Evolutionary conservation across 2,113 vertebrate genomes (phyloP).

Genomic region (Casuarius casuarius): DNA sequence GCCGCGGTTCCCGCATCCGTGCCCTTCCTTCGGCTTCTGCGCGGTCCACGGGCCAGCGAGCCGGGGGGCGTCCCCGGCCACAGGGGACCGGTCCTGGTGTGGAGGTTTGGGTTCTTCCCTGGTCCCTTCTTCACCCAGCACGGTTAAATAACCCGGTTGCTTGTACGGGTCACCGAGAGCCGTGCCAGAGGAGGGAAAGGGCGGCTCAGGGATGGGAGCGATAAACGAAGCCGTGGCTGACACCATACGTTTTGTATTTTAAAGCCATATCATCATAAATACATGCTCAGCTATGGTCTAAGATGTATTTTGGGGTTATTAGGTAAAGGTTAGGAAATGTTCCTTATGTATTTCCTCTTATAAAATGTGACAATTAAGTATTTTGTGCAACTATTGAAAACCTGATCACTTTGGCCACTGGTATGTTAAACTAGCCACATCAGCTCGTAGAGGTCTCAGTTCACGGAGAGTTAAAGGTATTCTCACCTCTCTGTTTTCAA

Average conservation of each 20-base stretch:
- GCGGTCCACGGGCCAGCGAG: too few species aligned
- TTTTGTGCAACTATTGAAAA: background rate
- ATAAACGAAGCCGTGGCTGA: background rate
- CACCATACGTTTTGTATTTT: background rate
- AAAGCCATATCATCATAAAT: background rate
- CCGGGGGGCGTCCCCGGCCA: too few species aligned
- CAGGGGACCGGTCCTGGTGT: too few species aligned
- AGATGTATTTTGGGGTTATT: background rate
- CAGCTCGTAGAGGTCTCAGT: background rate
- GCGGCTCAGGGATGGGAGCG: background rate
- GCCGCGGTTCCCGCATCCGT: background rate
- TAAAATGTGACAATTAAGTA: background rate
- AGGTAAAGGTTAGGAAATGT: background rate
- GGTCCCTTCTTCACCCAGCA: background rate
- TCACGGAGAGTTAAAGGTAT: background rate
- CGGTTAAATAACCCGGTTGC: too few species aligned
- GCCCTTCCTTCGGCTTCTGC: background rate
- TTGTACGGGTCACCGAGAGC: background rate
- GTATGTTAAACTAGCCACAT: background rate
- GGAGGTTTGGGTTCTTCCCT: background rate
- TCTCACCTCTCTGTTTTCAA: background rate
- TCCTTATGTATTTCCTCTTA: background rate
- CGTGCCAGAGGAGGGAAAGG: background rate
- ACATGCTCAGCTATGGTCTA: background rate
- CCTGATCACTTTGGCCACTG: rapidly evolving